Base-by-base conservation (phyloP, 2,797 vertebrate species). In the Iguana delicatissima region DNA sequence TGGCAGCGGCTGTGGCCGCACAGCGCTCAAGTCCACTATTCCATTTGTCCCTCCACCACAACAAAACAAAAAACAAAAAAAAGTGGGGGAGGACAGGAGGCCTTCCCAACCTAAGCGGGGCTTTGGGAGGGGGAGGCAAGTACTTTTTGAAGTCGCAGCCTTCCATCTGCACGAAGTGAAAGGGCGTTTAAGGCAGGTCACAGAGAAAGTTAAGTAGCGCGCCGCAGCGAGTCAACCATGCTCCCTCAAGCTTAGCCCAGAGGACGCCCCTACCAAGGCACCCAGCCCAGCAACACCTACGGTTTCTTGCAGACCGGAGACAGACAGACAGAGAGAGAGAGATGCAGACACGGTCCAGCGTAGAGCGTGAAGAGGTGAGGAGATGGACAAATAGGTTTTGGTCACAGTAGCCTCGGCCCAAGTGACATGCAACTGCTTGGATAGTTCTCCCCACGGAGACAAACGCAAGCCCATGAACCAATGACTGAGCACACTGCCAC, bases 251-350 rank as follows among this genome's bases (percentile, higher is more conserved):
- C 95, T 94, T 93, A 96, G 95, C 16, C 93, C 62, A 96, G 95
- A 93, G 90, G 92, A 90, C 94, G 93, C 94, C 96, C 95, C 95
- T 96, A 95, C 94, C 95, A 91, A 92, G 90, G 20, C 42, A 42
- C 92, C 95, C 95, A 95, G 93, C 93, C 93, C 95, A 59, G 94
- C 94, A 93, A 91, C 91, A 91, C 92, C 85, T 92, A 94, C 92
- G 89, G 94, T 91, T 95, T 93, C 93, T 46, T 93, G 95, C 94
- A 96, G 94, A 95, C 93, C 95, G 4, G 94, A 95, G 95, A 93
- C 92, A 91, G 91, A 93, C 26, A 73, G 93, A 95, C 93, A 95
- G 96, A 93, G 93, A 90, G 91, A 93, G 29, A 69, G 93, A 84
- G 92, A 79, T 9, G 94, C 93, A 81, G 94, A 85, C 92, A 88